Conservation (phyloP, 2,888 invertebrate species). For the Agrotis ipsilon region DNA sequence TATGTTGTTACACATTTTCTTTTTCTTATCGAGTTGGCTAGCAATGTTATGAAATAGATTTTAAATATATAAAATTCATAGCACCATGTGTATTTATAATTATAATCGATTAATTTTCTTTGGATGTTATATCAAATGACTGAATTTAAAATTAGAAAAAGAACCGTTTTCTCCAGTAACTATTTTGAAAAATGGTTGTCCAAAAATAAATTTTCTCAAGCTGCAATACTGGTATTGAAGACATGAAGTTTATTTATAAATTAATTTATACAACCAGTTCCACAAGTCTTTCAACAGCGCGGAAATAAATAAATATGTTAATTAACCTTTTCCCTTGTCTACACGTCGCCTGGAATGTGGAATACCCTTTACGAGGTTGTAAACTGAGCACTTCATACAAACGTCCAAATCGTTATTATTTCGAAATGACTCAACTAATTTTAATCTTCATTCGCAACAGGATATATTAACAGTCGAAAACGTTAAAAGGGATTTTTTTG, state of each 20-base stretch:
- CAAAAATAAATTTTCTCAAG: background rate
- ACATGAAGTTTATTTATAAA: background rate
- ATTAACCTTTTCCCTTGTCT: conserved; percentile 5
- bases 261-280: conserved; percentile 14
- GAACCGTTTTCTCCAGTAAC: background rate
- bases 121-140: background rate
- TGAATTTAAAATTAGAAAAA: background rate
- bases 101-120: background rate
- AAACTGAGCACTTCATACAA: too few species aligned
- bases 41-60: too few species aligned
- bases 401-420: too few species aligned
- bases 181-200: background rate
- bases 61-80: too few species aligned
- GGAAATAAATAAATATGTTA: conserved; percentile 53
- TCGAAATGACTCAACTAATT: too few species aligned
- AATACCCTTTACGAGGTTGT: conserved; percentile 39
- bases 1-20: too few species aligned
- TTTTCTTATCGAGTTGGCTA: too few species aligned
- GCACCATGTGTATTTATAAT: too few species aligned
- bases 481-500: too few species aligned
- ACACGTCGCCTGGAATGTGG: conserved; percentile 51
- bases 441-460: too few species aligned
- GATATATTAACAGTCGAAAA: too few species aligned
- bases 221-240: background rate
- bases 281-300: background rate